Evolutionary conservation across 1,140 invertebrate species (phyloP).

Genomic region (Patella vulgata): DNA sequence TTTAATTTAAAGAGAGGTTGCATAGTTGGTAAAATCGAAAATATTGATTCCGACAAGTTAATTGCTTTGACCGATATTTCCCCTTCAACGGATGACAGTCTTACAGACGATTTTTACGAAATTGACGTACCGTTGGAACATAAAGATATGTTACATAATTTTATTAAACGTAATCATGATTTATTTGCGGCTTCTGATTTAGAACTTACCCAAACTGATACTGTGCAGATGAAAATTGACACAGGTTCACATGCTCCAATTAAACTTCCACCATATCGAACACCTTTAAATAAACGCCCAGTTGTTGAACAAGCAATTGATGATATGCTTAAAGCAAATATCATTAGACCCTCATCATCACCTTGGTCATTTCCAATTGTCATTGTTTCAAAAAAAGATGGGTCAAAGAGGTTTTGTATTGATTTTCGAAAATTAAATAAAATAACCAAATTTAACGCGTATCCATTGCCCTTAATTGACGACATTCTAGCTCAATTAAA

Average conservation of each 20-base stretch:
- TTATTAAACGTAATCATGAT: constrained; percentile 10
- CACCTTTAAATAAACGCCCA: constrained; percentile 23
- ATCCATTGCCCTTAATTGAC: constrained; percentile 47
- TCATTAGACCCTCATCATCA: constrained; percentile 19
- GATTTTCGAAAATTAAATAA: constrained; percentile 50
- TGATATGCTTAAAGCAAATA: constrained; percentile 30
- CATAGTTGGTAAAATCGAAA: constrained; percentile 9
- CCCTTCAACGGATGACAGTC: too few species aligned
- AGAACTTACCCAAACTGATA: constrained; percentile 17
- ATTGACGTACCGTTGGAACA: constrained; percentile 8
- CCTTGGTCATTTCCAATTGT: constrained; percentile 51
- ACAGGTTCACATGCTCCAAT: constrained; percentile 23
- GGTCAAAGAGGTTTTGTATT: constrained; percentile 39
- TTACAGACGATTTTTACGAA: not conserved
- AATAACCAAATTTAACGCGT: constrained; percentile 35
- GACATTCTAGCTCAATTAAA: constrained; percentile 40
- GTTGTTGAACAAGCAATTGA: constrained; percentile 16
- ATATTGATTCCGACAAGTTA: not conserved
- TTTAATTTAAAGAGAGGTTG: constrained; percentile 13
- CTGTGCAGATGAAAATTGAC: constrained; percentile 32
- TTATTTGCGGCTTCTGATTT: constrained; percentile 11
- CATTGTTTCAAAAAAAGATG: constrained; percentile 45
- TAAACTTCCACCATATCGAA: constrained; percentile 32
- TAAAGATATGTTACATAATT: not conserved
- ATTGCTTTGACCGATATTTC: not conserved